These are phyloP conservation scores for Salmo trutta DNA, from an alignment of 2,797 vertebrate species.

Conservation along the genomic window DNA sequence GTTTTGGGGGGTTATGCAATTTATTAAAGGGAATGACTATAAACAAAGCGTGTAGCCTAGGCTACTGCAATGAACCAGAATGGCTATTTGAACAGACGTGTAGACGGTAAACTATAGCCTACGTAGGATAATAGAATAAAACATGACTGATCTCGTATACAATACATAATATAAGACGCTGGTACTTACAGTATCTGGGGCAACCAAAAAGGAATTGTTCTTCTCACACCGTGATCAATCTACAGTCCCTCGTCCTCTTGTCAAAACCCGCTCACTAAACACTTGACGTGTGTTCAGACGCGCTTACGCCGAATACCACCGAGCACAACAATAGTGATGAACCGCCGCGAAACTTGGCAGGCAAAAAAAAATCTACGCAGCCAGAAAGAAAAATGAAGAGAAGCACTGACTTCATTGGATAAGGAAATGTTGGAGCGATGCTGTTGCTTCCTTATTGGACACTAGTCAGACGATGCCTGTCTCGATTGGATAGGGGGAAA, in stretches of 20 bases:
- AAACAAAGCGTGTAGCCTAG: too few species aligned
- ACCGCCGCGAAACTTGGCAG: neutral
- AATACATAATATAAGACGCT: neutral
- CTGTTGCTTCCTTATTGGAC: neutral
- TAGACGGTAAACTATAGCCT: neutral
- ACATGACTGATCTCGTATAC: neutral
- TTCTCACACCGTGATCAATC: slow-evolving; percentile 3
- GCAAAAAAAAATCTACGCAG: slow-evolving; percentile 1
- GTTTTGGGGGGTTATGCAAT: neutral
- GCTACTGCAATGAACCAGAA: neutral
- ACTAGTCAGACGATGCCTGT: neutral
- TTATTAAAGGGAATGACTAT: too few species aligned
- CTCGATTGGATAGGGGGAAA: slow-evolving; percentile 34
- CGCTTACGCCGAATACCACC: neutral
- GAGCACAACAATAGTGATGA: slow-evolving; percentile 3
- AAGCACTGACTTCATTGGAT: slow-evolving; percentile 17
- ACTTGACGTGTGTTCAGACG: neutral
- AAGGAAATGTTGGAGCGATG: slow-evolving; percentile 11
- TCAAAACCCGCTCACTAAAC: neutral
- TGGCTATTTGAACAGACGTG: neutral
- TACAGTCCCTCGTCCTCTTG: neutral
- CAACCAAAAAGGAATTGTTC: neutral
- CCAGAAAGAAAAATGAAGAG: neutral
- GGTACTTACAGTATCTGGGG: slow-evolving; percentile 16
- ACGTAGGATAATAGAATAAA: neutral